Evolutionary conservation across 2,113 vertebrate species (phyloP).

Genomic region (Salvelinus sp.): DNA sequence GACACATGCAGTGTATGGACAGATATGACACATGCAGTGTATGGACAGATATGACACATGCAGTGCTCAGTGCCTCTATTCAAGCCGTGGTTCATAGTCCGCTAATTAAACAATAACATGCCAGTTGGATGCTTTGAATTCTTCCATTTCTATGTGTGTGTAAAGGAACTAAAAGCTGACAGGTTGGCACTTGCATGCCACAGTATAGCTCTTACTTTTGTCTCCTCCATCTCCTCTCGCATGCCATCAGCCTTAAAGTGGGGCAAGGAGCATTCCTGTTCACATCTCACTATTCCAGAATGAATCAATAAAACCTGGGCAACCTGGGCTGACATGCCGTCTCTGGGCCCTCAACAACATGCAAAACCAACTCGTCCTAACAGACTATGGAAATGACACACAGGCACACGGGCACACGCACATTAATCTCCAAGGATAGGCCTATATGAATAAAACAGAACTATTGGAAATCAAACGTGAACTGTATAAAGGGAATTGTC

Average conservation of each 20-base stretch:
- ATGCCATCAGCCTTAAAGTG: slow-evolving; percentile 40
- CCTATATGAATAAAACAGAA: too few relatives aligned
- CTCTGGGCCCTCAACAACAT: not conserved
- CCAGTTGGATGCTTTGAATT: slow-evolving; percentile 29
- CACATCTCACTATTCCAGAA: slow-evolving; percentile 25
- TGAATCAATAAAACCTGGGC: slow-evolving; percentile 13
- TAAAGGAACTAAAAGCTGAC: slow-evolving; percentile 44
- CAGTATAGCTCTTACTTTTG: slow-evolving; percentile 53
- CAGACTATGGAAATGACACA: too few relatives aligned
- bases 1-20: too few relatives aligned
- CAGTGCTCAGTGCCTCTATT: slow-evolving; percentile 31
- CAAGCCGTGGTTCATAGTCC: slow-evolving; percentile 52
- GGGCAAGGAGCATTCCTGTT: slow-evolving; percentile 42
- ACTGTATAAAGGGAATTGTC: too few relatives aligned
- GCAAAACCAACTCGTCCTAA: not conserved
- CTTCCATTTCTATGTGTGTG: slow-evolving; percentile 22
- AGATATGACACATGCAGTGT: slow-evolving; percentile 3
- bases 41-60: slow-evolving; percentile 49
- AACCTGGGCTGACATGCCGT: not conserved
- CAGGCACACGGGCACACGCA: not conserved
- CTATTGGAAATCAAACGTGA: too few relatives aligned
- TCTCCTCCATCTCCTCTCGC: slow-evolving; percentile 32
- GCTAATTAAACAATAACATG: slow-evolving; percentile 70
- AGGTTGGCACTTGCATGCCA: slow-evolving; percentile 55
- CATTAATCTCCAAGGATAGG: too few relatives aligned